phyloP scores from a whole-genome alignment of 2,113 vertebrate species.

The Hippocampus barbouri region DNA sequence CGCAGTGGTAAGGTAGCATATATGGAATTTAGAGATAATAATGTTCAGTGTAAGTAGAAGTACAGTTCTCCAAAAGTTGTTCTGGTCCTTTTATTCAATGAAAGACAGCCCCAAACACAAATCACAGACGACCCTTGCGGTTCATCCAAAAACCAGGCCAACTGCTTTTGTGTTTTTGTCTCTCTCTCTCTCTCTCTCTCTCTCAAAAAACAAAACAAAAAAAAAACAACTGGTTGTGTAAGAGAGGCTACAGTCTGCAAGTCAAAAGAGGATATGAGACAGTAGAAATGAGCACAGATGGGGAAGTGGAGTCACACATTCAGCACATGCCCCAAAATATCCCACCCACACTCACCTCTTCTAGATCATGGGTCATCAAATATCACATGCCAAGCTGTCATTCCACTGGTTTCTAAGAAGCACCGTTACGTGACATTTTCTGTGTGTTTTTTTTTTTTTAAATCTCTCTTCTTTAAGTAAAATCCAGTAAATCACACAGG shows the following conservation, averaged over 20 bases:
- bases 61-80: neutral
- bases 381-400: conserved; percentile 45
- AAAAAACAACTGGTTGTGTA: conserved; percentile 8
- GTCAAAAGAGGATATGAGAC: conserved; percentile 68
- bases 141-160: conserved; percentile 24
- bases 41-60: neutral
- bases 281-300: conserved; percentile 40
- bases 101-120: neutral
- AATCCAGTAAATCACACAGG: neutral
- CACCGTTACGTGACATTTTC: conserved; percentile 9
- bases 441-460: neutral
- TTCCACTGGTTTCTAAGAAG: conserved; percentile 35
- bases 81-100: neutral
- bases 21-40: too few relatives aligned
- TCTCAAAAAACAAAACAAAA: neutral
- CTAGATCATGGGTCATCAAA: conserved; percentile 64
- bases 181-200: neutral
- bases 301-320: conserved; percentile 69
- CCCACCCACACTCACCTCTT: conserved; percentile 58
- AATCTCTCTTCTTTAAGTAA: neutral
- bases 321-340: conserved; percentile 57
- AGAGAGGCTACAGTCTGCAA: conserved; percentile 28
- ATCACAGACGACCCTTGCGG: conserved; percentile 14
- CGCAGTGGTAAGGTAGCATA: too few relatives aligned
- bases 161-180: conserved; percentile 7